Percentiles rank a stretch among this genome's conserved stretches.
phyloP scores from a whole-genome alignment of 2,113 vertebrate genomes.

The Hippocampus zosterae region DNA sequence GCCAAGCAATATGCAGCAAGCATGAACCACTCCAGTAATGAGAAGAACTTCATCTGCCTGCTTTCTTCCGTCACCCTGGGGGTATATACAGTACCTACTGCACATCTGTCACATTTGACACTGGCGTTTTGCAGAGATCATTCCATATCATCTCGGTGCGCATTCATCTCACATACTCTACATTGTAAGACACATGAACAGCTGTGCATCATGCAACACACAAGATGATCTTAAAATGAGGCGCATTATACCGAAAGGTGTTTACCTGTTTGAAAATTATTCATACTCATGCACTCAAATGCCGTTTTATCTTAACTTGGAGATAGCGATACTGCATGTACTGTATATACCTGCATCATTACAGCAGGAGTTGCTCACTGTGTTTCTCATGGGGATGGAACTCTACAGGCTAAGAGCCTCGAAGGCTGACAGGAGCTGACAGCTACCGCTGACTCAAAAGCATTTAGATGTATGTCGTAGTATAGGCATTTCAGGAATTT shows the following conservation, averaged over 20 bases:
- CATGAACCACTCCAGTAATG: conserved; percentile 28
- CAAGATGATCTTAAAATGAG: background rate
- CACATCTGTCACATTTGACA: conserved; percentile 36
- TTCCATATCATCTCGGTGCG: conserved; percentile 20
- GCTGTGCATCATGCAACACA: background rate
- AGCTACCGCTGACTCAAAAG: background rate
- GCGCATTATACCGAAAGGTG: background rate
- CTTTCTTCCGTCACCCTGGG: conserved; percentile 26
- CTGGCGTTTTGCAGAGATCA: conserved; percentile 22
- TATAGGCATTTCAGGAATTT: background rate
- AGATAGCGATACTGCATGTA: background rate
- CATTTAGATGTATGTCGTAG: background rate
- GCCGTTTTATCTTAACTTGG: conserved; percentile 3
- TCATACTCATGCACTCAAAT: background rate
- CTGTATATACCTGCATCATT: conserved; percentile 1
- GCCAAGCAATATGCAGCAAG: conserved; percentile 31
- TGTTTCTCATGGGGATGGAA: background rate
- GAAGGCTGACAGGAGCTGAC: background rate
- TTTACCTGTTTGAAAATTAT: background rate
- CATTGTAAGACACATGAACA: conserved; percentile 19
- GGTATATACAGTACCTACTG: conserved; percentile 32
- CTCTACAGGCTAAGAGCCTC: background rate
- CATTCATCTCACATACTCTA: conserved; percentile 13
- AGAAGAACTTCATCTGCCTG: conserved; percentile 49
- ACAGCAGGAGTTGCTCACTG: background rate